Evolutionary conservation across 37 sponge, comb jelly and placozoan species (phyloP).

Genomic region (Chondrosia reniformis): DNA sequence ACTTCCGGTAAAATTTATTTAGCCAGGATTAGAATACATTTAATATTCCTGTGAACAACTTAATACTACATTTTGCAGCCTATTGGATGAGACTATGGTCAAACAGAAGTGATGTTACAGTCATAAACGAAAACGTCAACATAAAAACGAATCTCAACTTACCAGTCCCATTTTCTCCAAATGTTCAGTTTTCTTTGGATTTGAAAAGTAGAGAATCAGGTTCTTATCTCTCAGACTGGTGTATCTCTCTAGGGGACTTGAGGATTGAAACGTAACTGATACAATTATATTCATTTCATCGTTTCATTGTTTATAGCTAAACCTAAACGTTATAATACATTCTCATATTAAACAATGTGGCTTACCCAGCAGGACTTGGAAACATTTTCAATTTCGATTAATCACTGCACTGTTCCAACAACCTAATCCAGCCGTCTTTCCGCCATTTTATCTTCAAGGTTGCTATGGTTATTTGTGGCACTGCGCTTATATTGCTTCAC

Average conservation of each 20-base stretch:
- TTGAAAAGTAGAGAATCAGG: conserved; percentile 73
- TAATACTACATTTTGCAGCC: no score
- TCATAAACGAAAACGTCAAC: background rate
- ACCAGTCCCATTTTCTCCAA: conserved; percentile 89
- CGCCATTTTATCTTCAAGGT: no score
- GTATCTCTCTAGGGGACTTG: conserved; percentile 79
- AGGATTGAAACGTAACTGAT: background rate
- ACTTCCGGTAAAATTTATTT: no score
- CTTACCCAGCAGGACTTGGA: conserved; percentile 11
- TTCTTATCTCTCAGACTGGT: conserved; percentile 90
- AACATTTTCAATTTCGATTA: background rate
- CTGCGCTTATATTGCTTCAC: no score
- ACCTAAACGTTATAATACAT: no score
- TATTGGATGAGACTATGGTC: no score
- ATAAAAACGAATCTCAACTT: conserved; percentile 2
- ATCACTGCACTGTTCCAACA: background rate
- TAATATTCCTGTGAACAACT: no score
- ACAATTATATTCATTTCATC: background rate
- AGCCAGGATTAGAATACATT: no score
- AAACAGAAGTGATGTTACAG: background rate
- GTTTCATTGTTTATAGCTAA: no score
- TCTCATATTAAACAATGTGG: background rate
- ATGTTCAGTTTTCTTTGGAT: conserved; percentile 54
- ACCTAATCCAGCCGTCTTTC: no score
- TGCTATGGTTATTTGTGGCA: no score